These are phyloP conservation scores for Euwallacea similis DNA, from an alignment of 1,140 invertebrate species.

Conservation along the genomic window DNA sequence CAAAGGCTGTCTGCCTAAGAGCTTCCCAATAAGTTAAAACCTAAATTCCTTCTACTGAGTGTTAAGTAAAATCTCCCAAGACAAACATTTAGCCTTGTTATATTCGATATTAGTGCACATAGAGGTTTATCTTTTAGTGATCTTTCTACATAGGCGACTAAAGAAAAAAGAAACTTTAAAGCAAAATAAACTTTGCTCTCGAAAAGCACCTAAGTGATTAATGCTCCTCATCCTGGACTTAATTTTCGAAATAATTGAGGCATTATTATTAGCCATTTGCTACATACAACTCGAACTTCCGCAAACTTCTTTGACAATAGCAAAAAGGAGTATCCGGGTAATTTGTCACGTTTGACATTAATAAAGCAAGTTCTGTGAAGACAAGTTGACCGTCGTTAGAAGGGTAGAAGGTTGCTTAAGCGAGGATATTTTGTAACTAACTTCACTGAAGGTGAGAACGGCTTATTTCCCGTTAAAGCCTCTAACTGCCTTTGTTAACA, in stretches of 20 bases:
- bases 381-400: constrained; percentile 26
- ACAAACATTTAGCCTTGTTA: neutral
- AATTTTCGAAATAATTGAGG: constrained; percentile 9
- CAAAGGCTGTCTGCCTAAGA: constrained; percentile 10
- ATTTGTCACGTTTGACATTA: constrained; percentile 33
- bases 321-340: constrained; percentile 13
- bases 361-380: constrained; percentile 27
- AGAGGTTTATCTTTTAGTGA: neutral
- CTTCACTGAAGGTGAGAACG: constrained; percentile 23
- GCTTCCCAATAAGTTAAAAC: too few species aligned
- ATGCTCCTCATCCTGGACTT: constrained; percentile 8
- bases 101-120: neutral
- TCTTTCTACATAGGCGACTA: neutral
- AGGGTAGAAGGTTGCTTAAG: constrained; percentile 26
- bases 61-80: neutral
- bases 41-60: neutral
- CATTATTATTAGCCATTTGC: constrained; percentile 16
- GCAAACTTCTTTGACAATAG: constrained; percentile 19
- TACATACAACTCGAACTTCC: constrained; percentile 10
- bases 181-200: neutral
- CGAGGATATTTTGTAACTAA: constrained; percentile 28
- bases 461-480: constrained; percentile 9
- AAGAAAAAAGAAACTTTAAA: neutral
- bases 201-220: constrained; percentile 1
- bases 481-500: constrained; percentile 10